Conservation (phyloP, 2,797 vertebrate species). For the Danio albolineatus region DNA sequence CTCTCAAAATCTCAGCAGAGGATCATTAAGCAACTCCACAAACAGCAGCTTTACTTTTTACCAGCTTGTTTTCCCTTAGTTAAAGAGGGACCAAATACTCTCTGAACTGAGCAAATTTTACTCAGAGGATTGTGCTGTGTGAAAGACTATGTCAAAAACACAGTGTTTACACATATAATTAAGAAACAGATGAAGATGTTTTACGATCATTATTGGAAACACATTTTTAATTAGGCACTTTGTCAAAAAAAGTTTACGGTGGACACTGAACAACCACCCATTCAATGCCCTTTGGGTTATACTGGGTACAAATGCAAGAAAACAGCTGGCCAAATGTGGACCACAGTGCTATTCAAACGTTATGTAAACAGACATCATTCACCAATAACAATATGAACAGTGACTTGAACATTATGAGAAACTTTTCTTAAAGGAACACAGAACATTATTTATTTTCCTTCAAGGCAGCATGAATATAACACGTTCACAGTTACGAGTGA, state of each 20-base stretch:
- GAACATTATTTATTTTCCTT: conserved; percentile 56
- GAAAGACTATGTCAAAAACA: conserved; percentile 9
- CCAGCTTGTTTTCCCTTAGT: no score
- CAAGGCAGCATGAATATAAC: conserved; percentile 54
- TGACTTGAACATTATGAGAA: conserved; percentile 37
- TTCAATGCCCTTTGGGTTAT: conserved; percentile 34
- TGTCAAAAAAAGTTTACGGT: conserved; percentile 58
- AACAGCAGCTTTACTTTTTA: no score
- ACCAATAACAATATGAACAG: conserved; percentile 18
- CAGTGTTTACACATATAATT: not conserved
- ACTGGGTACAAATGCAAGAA: conserved; percentile 33
- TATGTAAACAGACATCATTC: conserved; percentile 36
- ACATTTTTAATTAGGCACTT: conserved; percentile 84
- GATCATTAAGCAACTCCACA: no score
- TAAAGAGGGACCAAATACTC: no score
- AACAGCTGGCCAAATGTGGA: conserved; percentile 21
- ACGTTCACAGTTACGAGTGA: conserved; percentile 63
- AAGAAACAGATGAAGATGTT: conserved; percentile 51
- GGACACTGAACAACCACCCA: conserved; percentile 9
- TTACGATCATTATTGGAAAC: conserved; percentile 63
- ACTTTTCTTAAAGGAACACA: conserved; percentile 39
- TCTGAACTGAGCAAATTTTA: no score
- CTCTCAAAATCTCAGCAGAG: no score
- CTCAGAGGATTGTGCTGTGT: no score
- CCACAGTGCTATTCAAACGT: conserved; percentile 35